Evolutionary conservation across 64 coral and sea anemone species (phyloP).

Genomic region (Porites lutea): DNA sequence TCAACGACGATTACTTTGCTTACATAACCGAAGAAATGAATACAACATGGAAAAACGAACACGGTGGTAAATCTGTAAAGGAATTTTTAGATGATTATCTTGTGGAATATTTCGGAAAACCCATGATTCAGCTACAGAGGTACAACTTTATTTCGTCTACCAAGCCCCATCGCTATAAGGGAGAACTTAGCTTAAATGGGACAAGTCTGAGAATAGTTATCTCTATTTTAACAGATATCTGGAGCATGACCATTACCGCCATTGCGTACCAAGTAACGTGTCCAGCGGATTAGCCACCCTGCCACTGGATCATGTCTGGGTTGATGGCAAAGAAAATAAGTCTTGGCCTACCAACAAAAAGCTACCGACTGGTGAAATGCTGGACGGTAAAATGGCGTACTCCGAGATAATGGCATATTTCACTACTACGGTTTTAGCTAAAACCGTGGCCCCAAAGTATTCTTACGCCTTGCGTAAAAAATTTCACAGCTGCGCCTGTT

Average conservation of each 20-base stretch:
- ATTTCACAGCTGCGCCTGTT: too few species aligned
- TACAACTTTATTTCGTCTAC: neutral
- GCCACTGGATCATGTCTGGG: conserved; percentile 77
- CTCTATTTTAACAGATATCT: conserved; percentile 46
- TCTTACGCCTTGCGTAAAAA: too few species aligned
- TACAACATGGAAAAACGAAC: conserved; percentile 39
- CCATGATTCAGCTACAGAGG: conserved; percentile 62
- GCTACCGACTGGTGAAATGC: conserved; percentile 28
- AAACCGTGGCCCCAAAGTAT: too few species aligned
- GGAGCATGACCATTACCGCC: conserved; percentile 58
- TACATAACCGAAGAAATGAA: conserved; percentile 21
- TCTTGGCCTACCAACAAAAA: conserved; percentile 60
- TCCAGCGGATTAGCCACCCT: conserved; percentile 89
- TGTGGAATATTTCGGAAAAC: conserved; percentile 75
- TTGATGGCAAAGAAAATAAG: conserved; percentile 66
- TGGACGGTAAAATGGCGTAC: conserved; percentile 78
- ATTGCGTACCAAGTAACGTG: conserved; percentile 89
- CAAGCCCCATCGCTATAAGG: neutral
- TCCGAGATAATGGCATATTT: conserved; percentile 83
- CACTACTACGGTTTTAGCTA: too few species aligned
- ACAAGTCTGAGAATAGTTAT: too few species aligned
- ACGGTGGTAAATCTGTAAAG: conserved; percentile 50
- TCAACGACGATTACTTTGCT: conserved; percentile 12
- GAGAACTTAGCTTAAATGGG: too few species aligned
- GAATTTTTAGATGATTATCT: conserved; percentile 69